Conservation (phyloP, 2,797 vertebrate genomes). For the Adelosebastes latens region DNA sequence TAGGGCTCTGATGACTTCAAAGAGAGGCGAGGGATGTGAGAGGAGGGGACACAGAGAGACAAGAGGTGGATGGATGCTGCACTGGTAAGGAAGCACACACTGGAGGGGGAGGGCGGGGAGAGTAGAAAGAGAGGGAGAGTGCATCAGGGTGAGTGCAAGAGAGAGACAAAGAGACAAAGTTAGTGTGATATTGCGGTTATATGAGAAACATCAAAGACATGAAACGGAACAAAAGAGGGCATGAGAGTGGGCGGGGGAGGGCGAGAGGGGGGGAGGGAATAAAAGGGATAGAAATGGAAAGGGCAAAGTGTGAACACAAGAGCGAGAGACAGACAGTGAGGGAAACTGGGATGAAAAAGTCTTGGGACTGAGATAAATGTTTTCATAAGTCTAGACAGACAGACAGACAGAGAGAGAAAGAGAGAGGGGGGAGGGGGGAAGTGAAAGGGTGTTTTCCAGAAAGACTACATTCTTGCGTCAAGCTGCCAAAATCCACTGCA, state of each 20-base stretch:
- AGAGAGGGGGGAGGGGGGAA: background rate
- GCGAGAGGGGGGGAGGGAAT: conserved; percentile 17
- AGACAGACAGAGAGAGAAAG: background rate
- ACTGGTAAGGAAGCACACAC: conserved; percentile 29
- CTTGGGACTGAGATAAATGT: conserved; percentile 29
- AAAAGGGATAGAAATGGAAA: conserved; percentile 53
- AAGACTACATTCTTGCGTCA: conserved; percentile 24
- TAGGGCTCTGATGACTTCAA: conserved; percentile 77
- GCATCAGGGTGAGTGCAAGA: conserved; percentile 22
- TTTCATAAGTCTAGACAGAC: conserved; percentile 48
- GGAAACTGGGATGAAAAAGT: conserved; percentile 56
- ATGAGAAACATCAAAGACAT: conserved; percentile 73
- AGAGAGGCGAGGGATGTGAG: conserved; percentile 68
- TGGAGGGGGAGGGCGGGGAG: background rate
- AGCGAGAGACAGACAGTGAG: conserved; percentile 36
- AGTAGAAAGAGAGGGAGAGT: conserved; percentile 25
- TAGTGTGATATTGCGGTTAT: conserved; percentile 53
- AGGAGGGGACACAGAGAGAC: conserved; percentile 53
- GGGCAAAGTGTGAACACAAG: conserved; percentile 59
- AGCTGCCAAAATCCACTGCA: conserved; percentile 40
- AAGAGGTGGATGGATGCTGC: conserved; percentile 63
- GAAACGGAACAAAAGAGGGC: conserved; percentile 68
- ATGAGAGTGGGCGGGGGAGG: conserved; percentile 39
- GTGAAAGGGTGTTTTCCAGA: conserved; percentile 38
- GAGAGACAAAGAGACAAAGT: conserved; percentile 67